Percentiles rank a stretch among this genome's conserved stretches.
Evolutionary conservation across 2,888 invertebrate genomes (phyloP).

Genomic region (Scaptomyza caliginosa): DNA sequence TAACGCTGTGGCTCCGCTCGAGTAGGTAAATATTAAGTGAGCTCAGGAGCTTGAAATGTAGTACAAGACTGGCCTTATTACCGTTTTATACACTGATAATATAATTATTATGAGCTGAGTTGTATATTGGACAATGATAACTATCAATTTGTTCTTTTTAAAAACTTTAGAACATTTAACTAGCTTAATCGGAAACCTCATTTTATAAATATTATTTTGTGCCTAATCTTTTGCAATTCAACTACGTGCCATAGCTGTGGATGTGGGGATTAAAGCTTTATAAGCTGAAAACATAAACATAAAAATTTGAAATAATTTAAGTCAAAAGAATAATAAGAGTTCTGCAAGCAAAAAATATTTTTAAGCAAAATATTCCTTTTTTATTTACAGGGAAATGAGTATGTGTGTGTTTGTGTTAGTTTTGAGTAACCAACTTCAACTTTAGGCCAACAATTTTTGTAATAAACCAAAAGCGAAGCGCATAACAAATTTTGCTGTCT

Average conservation of each 20-base stretch:
- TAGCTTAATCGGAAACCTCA: constrained; percentile 4
- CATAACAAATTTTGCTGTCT: constrained; percentile 54
- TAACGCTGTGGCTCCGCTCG: constrained; percentile 28
- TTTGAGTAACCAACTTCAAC: constrained; percentile 25
- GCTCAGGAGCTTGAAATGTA: background rate
- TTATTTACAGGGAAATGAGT: background rate
- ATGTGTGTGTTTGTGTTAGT: background rate
- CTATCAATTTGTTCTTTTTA: background rate
- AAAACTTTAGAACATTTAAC: background rate
- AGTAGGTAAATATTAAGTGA: constrained; percentile 47
- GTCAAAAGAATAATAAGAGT: constrained; percentile 44
- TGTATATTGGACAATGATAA: background rate
- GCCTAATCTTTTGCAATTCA: constrained; percentile 9
- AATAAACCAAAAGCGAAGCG: constrained; percentile 47
- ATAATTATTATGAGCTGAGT: background rate
- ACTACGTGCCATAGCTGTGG: constrained; percentile 47
- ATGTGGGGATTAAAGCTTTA: constrained; percentile 46
- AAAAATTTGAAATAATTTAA: constrained; percentile 40
- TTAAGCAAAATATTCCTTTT: background rate
- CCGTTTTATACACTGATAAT: background rate
- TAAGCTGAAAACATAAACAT: constrained; percentile 27
- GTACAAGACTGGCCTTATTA: background rate
- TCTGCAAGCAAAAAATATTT: constrained; percentile 18
- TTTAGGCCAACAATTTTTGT: constrained; percentile 52
- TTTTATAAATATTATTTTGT: background rate